phyloP scores from a whole-genome alignment of 37 sponge, comb jelly and placozoan species.

The Eunapius fragilis region DNA sequence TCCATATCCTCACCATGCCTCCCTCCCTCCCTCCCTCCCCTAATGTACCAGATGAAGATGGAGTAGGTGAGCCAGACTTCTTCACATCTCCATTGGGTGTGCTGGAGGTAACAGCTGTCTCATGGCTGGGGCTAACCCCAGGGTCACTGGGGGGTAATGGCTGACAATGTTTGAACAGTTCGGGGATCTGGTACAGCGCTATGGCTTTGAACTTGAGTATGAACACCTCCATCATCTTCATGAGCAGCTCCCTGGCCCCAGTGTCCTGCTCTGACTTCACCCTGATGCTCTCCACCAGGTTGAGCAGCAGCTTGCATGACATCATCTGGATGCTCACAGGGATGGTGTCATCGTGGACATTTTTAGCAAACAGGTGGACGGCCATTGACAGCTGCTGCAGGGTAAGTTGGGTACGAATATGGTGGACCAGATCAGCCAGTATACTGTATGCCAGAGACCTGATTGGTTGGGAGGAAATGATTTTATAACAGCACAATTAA shows the following conservation, averaged over 20 bases:
- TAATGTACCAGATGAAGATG: neutral
- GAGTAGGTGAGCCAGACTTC: neutral
- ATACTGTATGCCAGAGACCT: conserved; percentile 87
- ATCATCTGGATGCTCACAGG: conserved; percentile 93
- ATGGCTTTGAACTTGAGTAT: conserved; percentile 94
- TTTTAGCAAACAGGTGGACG: conserved; percentile 86
- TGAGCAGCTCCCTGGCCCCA: conserved; percentile 75
- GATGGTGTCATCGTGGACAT: conserved; percentile 88
- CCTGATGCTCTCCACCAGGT: conserved; percentile 90
- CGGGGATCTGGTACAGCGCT: conserved; percentile 85
- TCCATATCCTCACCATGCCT: neutral
- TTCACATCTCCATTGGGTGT: neutral
- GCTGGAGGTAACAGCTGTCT: neutral
- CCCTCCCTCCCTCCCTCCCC: neutral
- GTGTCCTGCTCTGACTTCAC: conserved; percentile 86
- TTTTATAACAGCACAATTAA: no score
- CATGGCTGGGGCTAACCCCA: neutral
- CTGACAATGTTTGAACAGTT: conserved; percentile 52
- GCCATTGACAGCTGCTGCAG: conserved; percentile 85
- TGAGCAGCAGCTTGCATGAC: conserved; percentile 94
- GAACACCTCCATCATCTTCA: conserved; percentile 96
- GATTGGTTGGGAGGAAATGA: neutral
- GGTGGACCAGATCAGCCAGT: conserved; percentile 94
- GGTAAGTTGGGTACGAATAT: conserved; percentile 79
- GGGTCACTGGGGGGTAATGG: neutral